Evolutionary conservation across 2,113 vertebrate genomes (phyloP), one percentile per base, ranked within the genome.

Genomic region (Phyllostomus hastatus): DNA sequence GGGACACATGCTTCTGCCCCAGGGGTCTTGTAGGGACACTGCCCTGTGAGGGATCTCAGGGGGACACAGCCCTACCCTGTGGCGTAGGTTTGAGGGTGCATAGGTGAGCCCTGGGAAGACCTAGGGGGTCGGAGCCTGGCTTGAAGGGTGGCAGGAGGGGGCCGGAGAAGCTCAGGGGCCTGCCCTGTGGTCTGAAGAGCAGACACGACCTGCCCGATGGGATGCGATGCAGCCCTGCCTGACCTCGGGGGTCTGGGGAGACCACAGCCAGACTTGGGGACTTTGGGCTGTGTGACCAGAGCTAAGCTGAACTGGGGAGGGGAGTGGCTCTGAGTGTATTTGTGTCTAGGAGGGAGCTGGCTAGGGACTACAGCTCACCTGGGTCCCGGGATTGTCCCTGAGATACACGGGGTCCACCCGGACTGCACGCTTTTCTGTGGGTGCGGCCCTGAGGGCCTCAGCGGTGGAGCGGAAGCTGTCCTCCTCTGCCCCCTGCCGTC

Each of bases 401-500:
- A 98, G 88, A 88, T 99, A 99, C 5, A 46, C 22, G 7, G 98
- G 95, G 66, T 99, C 99, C 19, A 99, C 98, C n/a, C 95, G 98
- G 94, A 97, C 98, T 0, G 96, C 97, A 4, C 69, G 89, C 90
- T 98, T 99, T 5, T 98, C 97, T 91, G 98, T 95, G 2, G 99
- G 97, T 7, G 98, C 98, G 5, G 98, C 98, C 89, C 98, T 98
- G 67, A 99, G 98, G 3, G 99, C 98, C 96, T 99, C 98, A 19
- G 99, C 98, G 0, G 98, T 95, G 31, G 99, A 98, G 7, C 69
- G 98, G 96, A 99, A 99, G 52, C 97, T 96, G 90, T 99, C 98
- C 0, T 98, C 98, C 16, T 99, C 92, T 16, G 94, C 2, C 17
- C 97, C 96, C 43, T 96, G 54, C 59, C 67, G 96, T 41, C 69